Base-by-base conservation (phyloP, 2,888 invertebrate species). In the Drosophila flavopinicola region DNA sequence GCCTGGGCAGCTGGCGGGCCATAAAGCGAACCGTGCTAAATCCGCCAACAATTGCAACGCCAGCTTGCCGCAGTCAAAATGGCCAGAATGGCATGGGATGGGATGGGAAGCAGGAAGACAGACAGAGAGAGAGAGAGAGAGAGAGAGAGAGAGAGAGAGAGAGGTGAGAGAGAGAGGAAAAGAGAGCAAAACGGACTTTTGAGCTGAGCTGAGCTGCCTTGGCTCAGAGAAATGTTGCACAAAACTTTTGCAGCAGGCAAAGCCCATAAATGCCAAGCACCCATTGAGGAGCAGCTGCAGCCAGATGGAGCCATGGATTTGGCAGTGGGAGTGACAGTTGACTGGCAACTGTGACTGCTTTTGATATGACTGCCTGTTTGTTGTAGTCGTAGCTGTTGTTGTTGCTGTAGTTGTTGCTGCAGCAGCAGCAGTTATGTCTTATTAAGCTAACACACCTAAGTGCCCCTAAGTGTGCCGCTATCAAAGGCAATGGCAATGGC, bases 211-310 rank as follows among this genome's bases (percentile, higher is more conserved):
- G 20, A 24, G 44, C 47, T 32, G 45, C 20, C 57, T 37, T 32
- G 39, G 13, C 58, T 65, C 73, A 69, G 32, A 29, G 13, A 52
- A 54, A 58, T 78, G 76, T 66, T 72, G 66, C 60, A 63, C 53
- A 64, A 75, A 84, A 85, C 58, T 66, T 84, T 77, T 64, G 61
- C 57, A 68, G 51, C 64, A 52, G 66, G 59, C 67, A 51, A 45
- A 52, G 54, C 49, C 63, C 83, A 85, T 79, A 83, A 83, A 85
- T 63, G 85, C 79, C 71, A 85, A 83, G 79, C 69, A 73, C 83
- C 83, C 67, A 85, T 77, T 49, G 59, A 51, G 61, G 33, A 54
- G 58, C 58, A 48, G 33, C 17, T 33, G 49, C 47, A 58, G 1
- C 38, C 35, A 11, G 59, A 42, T 17, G 11, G n/a, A 17, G 15